These are phyloP conservation scores for Catocala fraxini DNA, from an alignment of 2,888 invertebrate genomes.

Conservation along the genomic window DNA sequence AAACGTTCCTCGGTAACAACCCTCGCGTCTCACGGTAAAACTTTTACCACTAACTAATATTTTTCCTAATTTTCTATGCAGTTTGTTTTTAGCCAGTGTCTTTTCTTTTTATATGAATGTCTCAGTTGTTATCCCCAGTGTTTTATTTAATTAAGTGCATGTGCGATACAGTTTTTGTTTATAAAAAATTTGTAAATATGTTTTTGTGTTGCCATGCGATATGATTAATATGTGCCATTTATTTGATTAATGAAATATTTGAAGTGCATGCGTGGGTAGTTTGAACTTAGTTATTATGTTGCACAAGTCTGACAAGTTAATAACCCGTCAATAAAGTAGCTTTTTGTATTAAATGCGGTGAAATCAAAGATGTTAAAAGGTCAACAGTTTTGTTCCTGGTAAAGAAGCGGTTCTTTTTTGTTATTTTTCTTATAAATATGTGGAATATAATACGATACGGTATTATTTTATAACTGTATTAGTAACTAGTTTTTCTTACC, in stretches of 20 bases:
- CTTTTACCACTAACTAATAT: conserved; percentile 50
- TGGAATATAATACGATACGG: background rate
- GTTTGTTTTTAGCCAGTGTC: conserved; percentile 18
- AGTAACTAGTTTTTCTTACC: too few species aligned
- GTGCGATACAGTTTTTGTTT: conserved; percentile 32
- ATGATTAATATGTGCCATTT: conserved; percentile 11
- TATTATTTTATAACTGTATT: too few species aligned
- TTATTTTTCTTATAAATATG: background rate
- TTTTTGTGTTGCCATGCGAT: conserved; percentile 18
- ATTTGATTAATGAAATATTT: conserved; percentile 21
- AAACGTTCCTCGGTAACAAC: conserved; percentile 36
- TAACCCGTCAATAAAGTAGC: conserved; percentile 22
- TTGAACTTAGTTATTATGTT: conserved; percentile 24
- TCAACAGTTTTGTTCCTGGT: conserved; percentile 7
- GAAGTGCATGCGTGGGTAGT: conserved; percentile 23
- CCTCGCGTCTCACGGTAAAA: conserved; percentile 49
- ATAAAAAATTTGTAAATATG: conserved; percentile 5
- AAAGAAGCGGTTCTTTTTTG: background rate
- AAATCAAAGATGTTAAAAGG: conserved; percentile 3
- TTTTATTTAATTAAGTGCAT: conserved; percentile 12
- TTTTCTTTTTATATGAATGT: background rate
- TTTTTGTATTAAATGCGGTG: conserved; percentile 16
- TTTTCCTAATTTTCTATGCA: conserved; percentile 1
- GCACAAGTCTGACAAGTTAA: conserved; percentile 35
- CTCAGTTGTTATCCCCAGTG: background rate